phyloP scores from a whole-genome alignment of 2,888 invertebrate species.

The Aricia artaxerxes region DNA sequence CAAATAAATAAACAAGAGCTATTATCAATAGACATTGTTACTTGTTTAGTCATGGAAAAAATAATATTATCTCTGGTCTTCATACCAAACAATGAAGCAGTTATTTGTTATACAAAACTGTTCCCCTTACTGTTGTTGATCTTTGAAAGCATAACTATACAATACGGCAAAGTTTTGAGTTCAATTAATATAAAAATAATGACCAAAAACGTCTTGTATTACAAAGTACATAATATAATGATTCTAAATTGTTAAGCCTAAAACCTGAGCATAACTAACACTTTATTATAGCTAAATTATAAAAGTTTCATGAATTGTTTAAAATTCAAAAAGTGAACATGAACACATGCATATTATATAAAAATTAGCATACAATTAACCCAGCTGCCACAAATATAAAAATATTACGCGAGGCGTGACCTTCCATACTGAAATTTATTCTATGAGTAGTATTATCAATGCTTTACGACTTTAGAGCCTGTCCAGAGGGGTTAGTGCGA shows the following conservation, averaged over 20 bases:
- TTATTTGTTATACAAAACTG: neutral
- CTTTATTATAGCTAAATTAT: neutral
- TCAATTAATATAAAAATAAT: too few relatives aligned
- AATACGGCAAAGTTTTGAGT: neutral
- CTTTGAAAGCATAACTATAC: neutral
- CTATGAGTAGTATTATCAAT: neutral
- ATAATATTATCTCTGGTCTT: neutral
- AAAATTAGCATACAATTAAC: constrained; percentile 25
- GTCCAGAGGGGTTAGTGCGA: too few relatives aligned
- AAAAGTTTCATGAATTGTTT: neutral
- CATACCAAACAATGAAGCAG: neutral
- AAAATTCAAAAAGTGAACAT: constrained; percentile 15
- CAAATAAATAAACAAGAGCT: neutral
- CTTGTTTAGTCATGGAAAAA: neutral
- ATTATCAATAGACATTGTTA: neutral
- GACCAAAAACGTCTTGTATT: too few relatives aligned
- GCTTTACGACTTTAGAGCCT: neutral
- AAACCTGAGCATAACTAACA: too few relatives aligned
- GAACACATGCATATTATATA: constrained; percentile 11
- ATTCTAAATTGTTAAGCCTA: too few relatives aligned
- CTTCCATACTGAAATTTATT: constrained; percentile 8
- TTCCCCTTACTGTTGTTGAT: neutral
- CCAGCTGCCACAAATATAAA: constrained; percentile 20
- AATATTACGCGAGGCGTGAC: constrained; percentile 6
- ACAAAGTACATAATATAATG: too few relatives aligned